Conservation (phyloP, 2,113 vertebrate genomes). For the Barnardius zonarius region DNA sequence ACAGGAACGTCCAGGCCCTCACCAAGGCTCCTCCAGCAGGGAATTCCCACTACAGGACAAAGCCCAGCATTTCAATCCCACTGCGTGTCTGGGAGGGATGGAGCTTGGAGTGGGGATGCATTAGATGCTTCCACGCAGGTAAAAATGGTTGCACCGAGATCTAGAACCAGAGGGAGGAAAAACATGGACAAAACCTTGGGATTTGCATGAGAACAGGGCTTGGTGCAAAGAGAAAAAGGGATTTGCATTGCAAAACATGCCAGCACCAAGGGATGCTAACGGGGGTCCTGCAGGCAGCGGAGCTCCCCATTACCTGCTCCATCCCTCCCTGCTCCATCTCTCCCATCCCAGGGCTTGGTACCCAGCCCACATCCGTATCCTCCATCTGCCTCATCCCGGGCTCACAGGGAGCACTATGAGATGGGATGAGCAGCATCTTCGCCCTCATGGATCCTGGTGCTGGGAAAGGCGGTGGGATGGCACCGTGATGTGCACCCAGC, state of each 20-base stretch:
- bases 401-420: accelerated
- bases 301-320: neutral
- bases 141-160: neutral
- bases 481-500: accelerated
- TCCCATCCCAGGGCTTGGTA: neutral
- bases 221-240: neutral
- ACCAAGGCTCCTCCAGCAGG: neutral
- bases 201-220: neutral
- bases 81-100: accelerated
- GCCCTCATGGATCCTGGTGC: neutral
- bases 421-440: accelerated
- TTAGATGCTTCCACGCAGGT: neutral
- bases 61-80: neutral
- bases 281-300: neutral
- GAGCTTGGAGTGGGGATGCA: neutral
- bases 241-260: neutral
- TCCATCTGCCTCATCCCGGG: accelerated
- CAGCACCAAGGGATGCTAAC: neutral
- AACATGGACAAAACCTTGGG: neutral
- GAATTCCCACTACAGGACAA: neutral
- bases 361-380: accelerated
- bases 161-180: neutral
- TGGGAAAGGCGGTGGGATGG: neutral
- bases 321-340: neutral
- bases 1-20: neutral